Base-by-base conservation (phyloP, 92 coral and sea anemone genomes). In the Chrysogorgia sp. region DNA sequence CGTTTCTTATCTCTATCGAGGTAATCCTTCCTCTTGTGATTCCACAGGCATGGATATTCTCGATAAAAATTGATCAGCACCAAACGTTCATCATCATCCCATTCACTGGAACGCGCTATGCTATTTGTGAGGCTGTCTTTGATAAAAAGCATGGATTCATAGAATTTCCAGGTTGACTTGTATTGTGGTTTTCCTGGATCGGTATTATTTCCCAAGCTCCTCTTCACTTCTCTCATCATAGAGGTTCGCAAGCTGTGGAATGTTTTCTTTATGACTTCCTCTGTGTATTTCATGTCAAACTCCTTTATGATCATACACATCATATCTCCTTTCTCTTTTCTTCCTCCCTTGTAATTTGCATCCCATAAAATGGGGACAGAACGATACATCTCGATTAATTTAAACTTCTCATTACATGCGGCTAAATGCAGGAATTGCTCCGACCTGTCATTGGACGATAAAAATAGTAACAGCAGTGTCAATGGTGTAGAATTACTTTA, bases 21-120 rank as follows among this genome's bases (percentile, higher is more conserved):
- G 17, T 55, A 74, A 9, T 58, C 80, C 31, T 58, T 9, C 53
- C 31, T 20, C 43, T 55, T 55, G 48, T 74, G 75, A 23, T 74
- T 58, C 80, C 80, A 74, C 22, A 74, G 35, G 40, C 19, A 0
- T 14, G 63, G 80, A 40, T 74, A 56, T 32, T 26, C 48, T 34
- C 28, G 30, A 71, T 74, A 74, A 17, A 55, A 74, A 24, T 58
- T 31, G 15, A 74, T 74, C 23, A 74, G 24, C 43, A 15, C n/a
- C 41, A 26, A 15, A 8, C 20, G 17, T 32, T 58, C 80, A 10
- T 74, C 80, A 55, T 74, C 80, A 15, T 29, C n/a, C 80, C 80
- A 74, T 58, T 58, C 80, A 9, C 19, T 47, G 19, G 71, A 25
- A 35, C 23, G 7, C 34, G 71, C 48, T 15, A 32, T 14, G 35